Evolutionary conservation across 2,888 invertebrate species (phyloP).

Genomic region (Minunthozetes semirufus): DNA sequence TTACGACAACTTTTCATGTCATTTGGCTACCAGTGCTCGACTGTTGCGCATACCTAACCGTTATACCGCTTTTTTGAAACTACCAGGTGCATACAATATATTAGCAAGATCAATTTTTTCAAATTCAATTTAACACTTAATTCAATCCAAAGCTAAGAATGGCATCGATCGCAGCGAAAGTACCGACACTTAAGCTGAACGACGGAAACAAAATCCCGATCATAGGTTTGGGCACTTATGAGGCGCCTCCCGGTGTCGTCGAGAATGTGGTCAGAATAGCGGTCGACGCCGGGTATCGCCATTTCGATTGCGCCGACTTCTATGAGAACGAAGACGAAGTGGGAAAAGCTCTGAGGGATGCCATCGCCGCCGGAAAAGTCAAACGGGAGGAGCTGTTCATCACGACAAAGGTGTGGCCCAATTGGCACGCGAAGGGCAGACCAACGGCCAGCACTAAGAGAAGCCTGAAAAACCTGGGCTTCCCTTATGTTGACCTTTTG

Average conservation of each 20-base stretch:
- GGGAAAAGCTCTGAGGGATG: constrained; percentile 47
- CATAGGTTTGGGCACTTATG: constrained; percentile 45
- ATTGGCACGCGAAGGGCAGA: constrained; percentile 33
- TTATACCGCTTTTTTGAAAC: no score
- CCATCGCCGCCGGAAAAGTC: constrained; percentile 45
- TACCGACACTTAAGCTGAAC: constrained; percentile 35
- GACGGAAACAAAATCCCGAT: constrained; percentile 44
- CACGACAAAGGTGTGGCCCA: constrained; percentile 46
- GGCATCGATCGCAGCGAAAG: constrained; percentile 13
- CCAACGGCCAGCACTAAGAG: constrained; percentile 47
- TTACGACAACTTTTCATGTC: neutral
- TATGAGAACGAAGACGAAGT: constrained; percentile 48
- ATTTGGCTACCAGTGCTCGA: neutral
- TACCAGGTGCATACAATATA: no score
- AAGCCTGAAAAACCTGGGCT: constrained; percentile 64
- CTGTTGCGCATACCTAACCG: neutral
- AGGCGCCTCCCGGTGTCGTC: constrained; percentile 52
- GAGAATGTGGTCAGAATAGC: constrained; percentile 42
- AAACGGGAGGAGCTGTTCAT: constrained; percentile 48
- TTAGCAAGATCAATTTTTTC: no score
- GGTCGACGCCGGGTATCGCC: constrained; percentile 47
- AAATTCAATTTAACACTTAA: no score
- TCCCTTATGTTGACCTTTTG: constrained; percentile 75
- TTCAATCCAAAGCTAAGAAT: neutral
- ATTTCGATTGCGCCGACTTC: constrained; percentile 47